These are phyloP conservation scores for Noctilio leporinus DNA, from an alignment of 2,113 vertebrate species.

Conservation along the genomic window DNA sequence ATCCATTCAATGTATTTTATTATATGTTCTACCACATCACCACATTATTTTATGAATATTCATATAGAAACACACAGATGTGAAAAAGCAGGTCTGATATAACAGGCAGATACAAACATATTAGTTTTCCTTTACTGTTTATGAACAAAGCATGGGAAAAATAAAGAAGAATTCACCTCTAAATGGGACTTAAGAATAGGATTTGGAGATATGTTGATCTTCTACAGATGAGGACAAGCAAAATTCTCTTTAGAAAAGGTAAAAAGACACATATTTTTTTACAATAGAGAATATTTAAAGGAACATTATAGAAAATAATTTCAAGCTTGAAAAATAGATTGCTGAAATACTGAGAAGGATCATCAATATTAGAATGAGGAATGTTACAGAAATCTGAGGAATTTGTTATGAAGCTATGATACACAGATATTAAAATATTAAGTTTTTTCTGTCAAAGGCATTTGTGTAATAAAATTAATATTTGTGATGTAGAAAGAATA, in stretches of 20 bases:
- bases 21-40: neutral
- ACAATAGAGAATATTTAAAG: neutral
- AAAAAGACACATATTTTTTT: neutral
- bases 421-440: neutral
- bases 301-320: neutral
- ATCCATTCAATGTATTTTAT: neutral
- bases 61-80: no score
- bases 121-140: neutral
- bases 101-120: neutral
- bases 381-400: neutral
- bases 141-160: neutral
- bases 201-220: neutral
- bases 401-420: neutral
- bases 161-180: neutral
- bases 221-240: neutral
- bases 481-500: neutral
- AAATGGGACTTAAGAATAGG: neutral
- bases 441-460: neutral
- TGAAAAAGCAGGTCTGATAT: neutral
- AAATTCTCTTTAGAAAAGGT: neutral
- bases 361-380: neutral
- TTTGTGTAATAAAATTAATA: neutral
- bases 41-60: neutral
- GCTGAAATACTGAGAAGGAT: neutral
- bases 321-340: neutral